Conservation (phyloP, 2,113 vertebrate species). For the Lucifuga dentata region DNA sequence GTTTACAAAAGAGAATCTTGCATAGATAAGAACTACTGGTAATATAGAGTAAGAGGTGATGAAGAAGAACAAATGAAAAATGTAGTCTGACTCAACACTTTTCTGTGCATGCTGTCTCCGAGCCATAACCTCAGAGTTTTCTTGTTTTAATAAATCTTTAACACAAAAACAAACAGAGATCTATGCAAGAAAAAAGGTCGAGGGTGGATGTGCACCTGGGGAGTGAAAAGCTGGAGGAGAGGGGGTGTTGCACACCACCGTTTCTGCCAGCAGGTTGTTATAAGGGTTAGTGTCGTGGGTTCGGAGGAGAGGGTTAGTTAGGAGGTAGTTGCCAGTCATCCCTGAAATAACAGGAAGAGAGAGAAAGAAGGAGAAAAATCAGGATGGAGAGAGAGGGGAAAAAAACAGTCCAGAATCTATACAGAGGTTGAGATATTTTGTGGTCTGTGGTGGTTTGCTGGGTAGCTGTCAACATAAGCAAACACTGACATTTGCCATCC, state of each 20-base stretch:
- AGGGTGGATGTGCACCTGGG: slow-evolving; percentile 94
- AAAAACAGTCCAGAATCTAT: slow-evolving; percentile 23
- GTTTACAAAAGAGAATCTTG: slow-evolving; percentile 32
- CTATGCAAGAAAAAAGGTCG: slow-evolving; percentile 56
- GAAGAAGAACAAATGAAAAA: slow-evolving; percentile 28
- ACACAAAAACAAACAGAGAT: slow-evolving; percentile 47
- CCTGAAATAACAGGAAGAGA: slow-evolving; percentile 92
- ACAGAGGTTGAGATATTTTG: slow-evolving; percentile 17
- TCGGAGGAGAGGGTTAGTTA: slow-evolving; percentile 99
- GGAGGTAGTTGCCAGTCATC: slow-evolving; percentile 99
- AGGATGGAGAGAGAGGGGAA: slow-evolving; percentile 29
- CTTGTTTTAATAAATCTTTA: slow-evolving; percentile 27
- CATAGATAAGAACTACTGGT: slow-evolving; percentile 26
- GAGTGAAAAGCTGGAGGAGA: slow-evolving; percentile 99
- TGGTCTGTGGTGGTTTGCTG: slow-evolving; percentile 36
- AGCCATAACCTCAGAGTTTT: slow-evolving; percentile 20
- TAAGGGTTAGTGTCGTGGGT: slow-evolving; percentile 99
- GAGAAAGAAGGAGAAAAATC: slow-evolving; percentile 81
- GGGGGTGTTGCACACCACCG: slow-evolving; percentile 98
- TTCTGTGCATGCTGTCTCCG: slow-evolving; percentile 35
- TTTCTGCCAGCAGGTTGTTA: slow-evolving; percentile 99
- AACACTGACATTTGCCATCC: slow-evolving; percentile 44
- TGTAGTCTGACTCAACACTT: slow-evolving; percentile 35
- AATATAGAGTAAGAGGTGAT: slow-evolving; percentile 22
- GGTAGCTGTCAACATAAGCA: slow-evolving; percentile 55